Base-by-base conservation (phyloP, 2,113 vertebrate species). In the Fulica atra region DNA sequence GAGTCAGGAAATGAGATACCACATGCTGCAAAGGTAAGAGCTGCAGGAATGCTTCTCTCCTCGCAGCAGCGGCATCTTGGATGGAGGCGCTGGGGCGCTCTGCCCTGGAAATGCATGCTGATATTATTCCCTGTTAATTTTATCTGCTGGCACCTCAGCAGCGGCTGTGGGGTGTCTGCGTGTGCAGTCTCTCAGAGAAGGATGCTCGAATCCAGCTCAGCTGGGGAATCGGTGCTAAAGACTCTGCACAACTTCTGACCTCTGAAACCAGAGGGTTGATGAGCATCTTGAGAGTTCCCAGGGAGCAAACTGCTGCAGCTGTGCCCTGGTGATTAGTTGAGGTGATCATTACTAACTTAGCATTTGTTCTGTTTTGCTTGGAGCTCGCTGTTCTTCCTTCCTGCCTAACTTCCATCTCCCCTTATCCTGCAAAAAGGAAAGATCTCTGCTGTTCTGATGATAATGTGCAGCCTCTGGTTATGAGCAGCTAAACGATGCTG, bases 11-110 rank as follows among this genome's bases (percentile, higher is more conserved):
- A 97, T 97, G 94, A 97, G 92, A 46, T 98, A 98, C 29, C 93
- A 98, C 91, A 97, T 98, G 97, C 96, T 98, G 91, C 96, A 97
- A 70, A 98, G 98, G 97, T 98, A 97, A 97, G 98, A 65, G 57
- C 26, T 65, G 0, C 51, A 6, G 64, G 4, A 9, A 3, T 7
- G 54, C 3, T 68, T 5, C 60, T 29, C 36, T 65, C 1, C 63
- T 71, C 16, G 0, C 9, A 13, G 53, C 68, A 51, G 63, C 69
- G 10, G 42, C 72, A 10, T 40, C n/a, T 20, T 17, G 80, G 60
- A 28, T 19, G 6, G 66, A 40, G 61, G 51, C 51, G 23, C 56
- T 3, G 3, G 60, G 66, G 73, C 17, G 3, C 33, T 25, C 31
- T 2, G 11, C 11, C 7, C 85, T 73, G 71, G 74, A 9, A 73